Percentiles rank a stretch among this genome's conserved stretches.
These are phyloP conservation scores for Palythoa heliodiscus DNA, from an alignment of 92 coral and sea anemone genomes.

Conservation along the genomic window DNA sequence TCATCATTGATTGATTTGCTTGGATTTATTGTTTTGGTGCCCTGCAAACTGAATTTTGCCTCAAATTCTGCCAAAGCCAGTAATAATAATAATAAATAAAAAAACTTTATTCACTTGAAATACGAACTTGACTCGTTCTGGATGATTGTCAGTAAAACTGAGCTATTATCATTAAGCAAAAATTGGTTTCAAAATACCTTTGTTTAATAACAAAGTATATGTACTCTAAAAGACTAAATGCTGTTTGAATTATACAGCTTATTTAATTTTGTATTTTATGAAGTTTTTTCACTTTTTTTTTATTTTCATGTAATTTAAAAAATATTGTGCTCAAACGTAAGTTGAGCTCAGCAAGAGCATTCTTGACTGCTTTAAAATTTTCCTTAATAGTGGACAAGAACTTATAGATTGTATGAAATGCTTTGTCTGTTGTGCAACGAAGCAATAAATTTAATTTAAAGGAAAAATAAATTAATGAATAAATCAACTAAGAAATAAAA, in stretches of 20 bases:
- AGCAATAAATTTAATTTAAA: conserved; percentile 23
- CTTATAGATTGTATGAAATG: background rate
- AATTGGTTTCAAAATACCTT: background rate
- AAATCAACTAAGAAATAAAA: conserved; percentile 25
- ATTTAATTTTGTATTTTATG: conserved; percentile 27
- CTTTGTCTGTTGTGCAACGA: background rate
- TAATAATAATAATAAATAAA: background rate
- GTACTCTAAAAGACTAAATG: background rate
- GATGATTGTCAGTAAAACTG: background rate
- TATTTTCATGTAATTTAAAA: conserved; percentile 1
- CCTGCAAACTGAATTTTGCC: conserved; percentile 1
- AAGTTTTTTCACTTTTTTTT: background rate
- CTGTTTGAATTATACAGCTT: background rate
- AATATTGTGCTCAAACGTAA: background rate
- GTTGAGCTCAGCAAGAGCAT: background rate
- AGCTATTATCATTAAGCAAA: background rate
- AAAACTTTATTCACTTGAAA: conserved; percentile 6
- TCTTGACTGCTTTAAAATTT: background rate
- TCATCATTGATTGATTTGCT: conserved; percentile 4
- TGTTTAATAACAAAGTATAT: background rate
- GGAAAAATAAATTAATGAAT: conserved; percentile 12
- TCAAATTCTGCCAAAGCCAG: background rate
- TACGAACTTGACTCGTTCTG: background rate
- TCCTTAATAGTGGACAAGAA: background rate
- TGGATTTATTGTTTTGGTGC: background rate